Conservation (phyloP, 2,113 vertebrate species). For the Tyrannus savana region DNA sequence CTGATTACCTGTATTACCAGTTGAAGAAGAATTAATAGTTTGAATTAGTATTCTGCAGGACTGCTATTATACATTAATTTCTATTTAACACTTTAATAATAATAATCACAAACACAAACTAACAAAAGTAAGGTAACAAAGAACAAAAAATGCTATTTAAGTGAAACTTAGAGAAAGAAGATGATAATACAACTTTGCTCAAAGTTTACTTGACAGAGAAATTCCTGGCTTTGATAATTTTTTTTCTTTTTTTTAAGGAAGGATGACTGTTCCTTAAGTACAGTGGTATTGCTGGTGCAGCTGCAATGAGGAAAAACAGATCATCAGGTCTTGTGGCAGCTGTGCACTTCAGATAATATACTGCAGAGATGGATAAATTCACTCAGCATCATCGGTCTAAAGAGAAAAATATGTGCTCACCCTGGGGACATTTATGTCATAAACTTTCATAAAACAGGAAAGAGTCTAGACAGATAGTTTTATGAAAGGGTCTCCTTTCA, state of each 20-base stretch:
- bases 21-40: neutral
- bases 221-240: neutral
- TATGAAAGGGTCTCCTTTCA: neutral
- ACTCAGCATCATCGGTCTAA: neutral
- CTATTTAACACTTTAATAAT: neutral
- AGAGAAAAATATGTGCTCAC: neutral
- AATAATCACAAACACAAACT: neutral
- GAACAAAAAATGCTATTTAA: neutral
- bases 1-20: neutral
- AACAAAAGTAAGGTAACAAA: neutral
- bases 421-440: neutral
- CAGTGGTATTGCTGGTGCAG: neutral
- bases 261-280: neutral
- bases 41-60: neutral
- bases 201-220: neutral
- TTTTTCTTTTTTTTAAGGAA: neutral
- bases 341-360: neutral
- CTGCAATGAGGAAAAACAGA: constrained; percentile 19
- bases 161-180: neutral
- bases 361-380: neutral
- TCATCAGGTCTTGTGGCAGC: neutral
- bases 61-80: neutral
- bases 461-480: constrained; percentile 34
- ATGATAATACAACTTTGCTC: neutral
- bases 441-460: constrained; percentile 15